A percentile compares a stretch with the other conserved stretches of the same genome.
phyloP scores from a whole-genome alignment of 2,797 vertebrate species.

The Micromesistius poutassou region DNA sequence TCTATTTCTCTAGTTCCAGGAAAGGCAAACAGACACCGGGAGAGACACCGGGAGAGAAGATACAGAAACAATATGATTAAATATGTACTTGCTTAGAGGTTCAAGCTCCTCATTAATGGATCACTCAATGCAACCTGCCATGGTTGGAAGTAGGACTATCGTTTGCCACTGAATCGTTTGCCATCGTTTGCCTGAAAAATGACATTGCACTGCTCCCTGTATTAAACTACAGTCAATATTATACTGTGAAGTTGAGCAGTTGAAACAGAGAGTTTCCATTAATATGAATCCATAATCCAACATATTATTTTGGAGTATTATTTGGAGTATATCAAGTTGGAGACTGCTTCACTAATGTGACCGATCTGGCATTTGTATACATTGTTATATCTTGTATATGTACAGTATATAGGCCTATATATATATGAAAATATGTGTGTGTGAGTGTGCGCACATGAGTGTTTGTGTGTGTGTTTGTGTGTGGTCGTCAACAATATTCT shows the following conservation, averaged over 20 bases:
- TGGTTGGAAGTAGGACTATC: not conserved
- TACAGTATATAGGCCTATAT: not conserved
- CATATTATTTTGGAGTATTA: not conserved
- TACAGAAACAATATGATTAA: conserved; percentile 23
- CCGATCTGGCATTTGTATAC: conserved; percentile 28
- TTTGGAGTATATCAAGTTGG: conserved; percentile 10
- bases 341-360: conserved; percentile 39
- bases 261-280: not conserved
- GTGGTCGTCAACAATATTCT: not conserved
- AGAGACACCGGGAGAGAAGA: conserved; percentile 43
- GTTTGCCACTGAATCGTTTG: not conserved
- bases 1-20: conserved; percentile 42
- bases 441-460: not conserved
- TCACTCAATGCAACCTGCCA: conserved; percentile 19
- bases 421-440: not conserved
- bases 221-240: not conserved
- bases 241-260: not conserved
- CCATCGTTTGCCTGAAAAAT: not conserved
- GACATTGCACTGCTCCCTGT: conserved; percentile 8
- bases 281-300: conserved; percentile 16
- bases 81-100: conserved; percentile 19
- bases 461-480: not conserved
- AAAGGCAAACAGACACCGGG: conserved; percentile 18
- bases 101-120: conserved; percentile 17
- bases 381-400: conserved; percentile 29